Evolutionary conservation across 2,113 vertebrate species (phyloP), one percentile per base, ranked within the genome.

Genomic region (Peromyscus polionotus): DNA sequence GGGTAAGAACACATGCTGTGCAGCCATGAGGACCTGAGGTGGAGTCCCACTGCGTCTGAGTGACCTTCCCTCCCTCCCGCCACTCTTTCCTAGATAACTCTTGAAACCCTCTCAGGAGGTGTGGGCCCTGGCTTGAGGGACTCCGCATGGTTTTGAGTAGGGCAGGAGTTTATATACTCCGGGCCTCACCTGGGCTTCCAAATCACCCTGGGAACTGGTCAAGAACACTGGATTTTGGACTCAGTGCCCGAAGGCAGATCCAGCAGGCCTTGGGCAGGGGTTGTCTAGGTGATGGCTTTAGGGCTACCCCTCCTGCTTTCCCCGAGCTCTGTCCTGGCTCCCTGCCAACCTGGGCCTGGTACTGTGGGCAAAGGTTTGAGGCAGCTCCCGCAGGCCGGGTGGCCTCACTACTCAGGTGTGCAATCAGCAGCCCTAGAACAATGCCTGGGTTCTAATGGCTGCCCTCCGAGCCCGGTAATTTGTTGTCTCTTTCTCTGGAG

Each of bases 391-490:
- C 12, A 26, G 91, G 48, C 84, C 24, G 16, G 51, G 83, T 5
- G 84, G 36, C 96, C 95, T 97, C 95, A 95, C 59, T 45, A 75
- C 68, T 54, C 33, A 93, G 90, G 96, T 92, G 91, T 97, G 96
- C 90, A 92, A 95, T 96, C 87, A 95, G 85, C 79, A 90, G 59
- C 76, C n/a, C n/a, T 3, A 90, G 90, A 93, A 93, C 97, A 97
- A 93, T 95, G 28, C 90, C 54, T 72, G 33, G 24, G 75, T 90
- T 92, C 88, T 79, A 88, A 54, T 93, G 87, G 51, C 65, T 79
- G 63, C 73, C 81, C 89, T 81, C 33, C 4, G 3, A 92, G 86
- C 59, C 87, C n/a, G 33, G 70, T 76, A 72, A 87, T 86, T 95
- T 88, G 93, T 65, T 61, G 72, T 28, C 67, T 59, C 79, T 80